Evolutionary conservation across 35 echinoderm and acorn worm species (phyloP).

Genomic region (Strongylocentrotus purpuratus): DNA sequence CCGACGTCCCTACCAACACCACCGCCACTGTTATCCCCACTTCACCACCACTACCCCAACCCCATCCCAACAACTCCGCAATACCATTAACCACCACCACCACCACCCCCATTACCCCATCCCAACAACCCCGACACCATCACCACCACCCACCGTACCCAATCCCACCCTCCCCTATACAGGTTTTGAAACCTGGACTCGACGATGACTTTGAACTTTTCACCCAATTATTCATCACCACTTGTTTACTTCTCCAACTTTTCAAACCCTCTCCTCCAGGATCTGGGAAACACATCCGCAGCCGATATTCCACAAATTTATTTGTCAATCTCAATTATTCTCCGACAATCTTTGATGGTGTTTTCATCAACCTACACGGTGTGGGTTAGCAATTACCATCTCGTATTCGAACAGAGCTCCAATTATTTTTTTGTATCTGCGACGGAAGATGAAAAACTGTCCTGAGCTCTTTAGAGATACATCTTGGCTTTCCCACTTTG

Average conservation of each 20-base stretch:
- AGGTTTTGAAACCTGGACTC: neutral
- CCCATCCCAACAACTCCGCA: neutral
- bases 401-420: neutral
- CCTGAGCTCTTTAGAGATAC: neutral
- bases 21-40: neutral
- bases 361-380: neutral
- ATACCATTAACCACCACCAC: neutral
- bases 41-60: too few relatives aligned
- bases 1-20: neutral
- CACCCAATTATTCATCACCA: constrained; percentile 13
- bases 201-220: neutral
- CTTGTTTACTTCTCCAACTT: constrained; percentile 32
- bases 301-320: constrained; percentile 1
- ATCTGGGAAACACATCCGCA: constrained; percentile 20
- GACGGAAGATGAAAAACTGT: constrained; percentile 12
- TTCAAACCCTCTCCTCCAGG: neutral
- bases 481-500: neutral
- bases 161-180: neutral
- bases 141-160: neutral
- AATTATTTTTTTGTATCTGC: neutral
- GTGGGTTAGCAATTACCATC: constrained; percentile 25
- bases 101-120: neutral
- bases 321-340: constrained; percentile 20
- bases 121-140: neutral
- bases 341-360: constrained; percentile 18